phyloP scores from a whole-genome alignment of 2,888 invertebrate genomes.

The Mechanitis messenoides region DNA sequence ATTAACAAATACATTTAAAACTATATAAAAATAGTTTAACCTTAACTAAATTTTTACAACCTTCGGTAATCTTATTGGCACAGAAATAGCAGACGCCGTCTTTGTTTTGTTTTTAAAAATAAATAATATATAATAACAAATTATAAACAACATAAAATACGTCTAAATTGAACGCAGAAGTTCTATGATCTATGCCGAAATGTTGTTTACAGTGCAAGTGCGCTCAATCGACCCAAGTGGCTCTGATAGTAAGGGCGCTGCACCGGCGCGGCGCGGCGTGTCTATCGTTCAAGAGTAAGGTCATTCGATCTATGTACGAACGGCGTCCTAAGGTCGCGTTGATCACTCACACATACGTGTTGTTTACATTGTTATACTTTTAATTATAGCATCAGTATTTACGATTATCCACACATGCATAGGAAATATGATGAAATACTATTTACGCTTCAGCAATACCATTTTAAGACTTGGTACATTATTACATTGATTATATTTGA shows the following conservation, averaged over 20 bases:
- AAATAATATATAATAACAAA: too few relatives aligned
- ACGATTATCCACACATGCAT: slow-evolving; percentile 7
- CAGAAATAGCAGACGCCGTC: too few relatives aligned
- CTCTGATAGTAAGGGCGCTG: slow-evolving; percentile 53
- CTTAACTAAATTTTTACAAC: too few relatives aligned
- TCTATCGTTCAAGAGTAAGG: slow-evolving; percentile 75
- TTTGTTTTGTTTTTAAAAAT: too few relatives aligned
- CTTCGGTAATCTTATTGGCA: too few relatives aligned
- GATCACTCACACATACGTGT: slow-evolving; percentile 16
- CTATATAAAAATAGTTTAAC: too few relatives aligned
- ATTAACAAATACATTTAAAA: too few relatives aligned
- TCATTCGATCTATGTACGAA: slow-evolving; percentile 44
- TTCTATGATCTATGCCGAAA: background rate
- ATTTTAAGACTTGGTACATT: too few relatives aligned
- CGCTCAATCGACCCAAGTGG: slow-evolving; percentile 40
- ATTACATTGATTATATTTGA: too few relatives aligned
- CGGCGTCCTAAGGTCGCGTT: slow-evolving; percentile 36
- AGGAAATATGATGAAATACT: slow-evolving; percentile 8
- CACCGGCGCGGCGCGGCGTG: slow-evolving; percentile 31
- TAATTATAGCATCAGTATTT: slow-evolving; percentile 16
- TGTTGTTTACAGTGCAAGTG: slow-evolving; percentile 11
- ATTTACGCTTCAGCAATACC: slow-evolving; percentile 7
- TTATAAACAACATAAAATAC: too few relatives aligned
- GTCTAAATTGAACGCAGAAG: too few relatives aligned
- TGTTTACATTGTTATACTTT: slow-evolving; percentile 20